These are phyloP conservation scores for Cecropterus lyciades DNA, from an alignment of 1,140 invertebrate species.

Conservation along the genomic window DNA sequence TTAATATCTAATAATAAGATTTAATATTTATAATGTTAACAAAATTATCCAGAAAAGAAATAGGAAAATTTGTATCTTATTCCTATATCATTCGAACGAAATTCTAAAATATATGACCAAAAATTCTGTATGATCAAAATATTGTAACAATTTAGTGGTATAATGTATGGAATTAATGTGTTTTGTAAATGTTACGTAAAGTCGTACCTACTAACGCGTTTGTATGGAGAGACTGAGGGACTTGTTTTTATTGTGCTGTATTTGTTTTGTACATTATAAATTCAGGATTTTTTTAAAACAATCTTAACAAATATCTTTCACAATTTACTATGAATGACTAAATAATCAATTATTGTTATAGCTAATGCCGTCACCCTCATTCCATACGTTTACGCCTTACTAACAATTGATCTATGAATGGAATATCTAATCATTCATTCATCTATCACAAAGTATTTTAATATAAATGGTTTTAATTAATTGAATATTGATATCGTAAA, in stretches of 20 bases:
- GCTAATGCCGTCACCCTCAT: background rate
- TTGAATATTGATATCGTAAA: conserved; percentile 20
- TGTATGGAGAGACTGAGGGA: conserved; percentile 8
- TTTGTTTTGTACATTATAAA: too few species aligned
- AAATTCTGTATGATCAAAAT: conserved; percentile 21
- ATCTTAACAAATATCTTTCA: too few species aligned
- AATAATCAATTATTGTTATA: too few species aligned
- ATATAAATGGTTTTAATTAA: conserved; percentile 15
- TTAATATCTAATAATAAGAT: too few species aligned
- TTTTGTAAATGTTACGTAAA: conserved; percentile 24
- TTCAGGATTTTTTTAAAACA: too few species aligned
- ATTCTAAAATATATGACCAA: conserved; percentile 10
- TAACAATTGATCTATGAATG: conserved; percentile 2
- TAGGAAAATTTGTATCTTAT: too few species aligned
- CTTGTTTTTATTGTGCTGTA: too few species aligned
- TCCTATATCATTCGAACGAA: background rate
- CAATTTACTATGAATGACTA: too few species aligned
- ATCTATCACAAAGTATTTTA: conserved; percentile 40
- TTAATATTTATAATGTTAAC: too few species aligned
- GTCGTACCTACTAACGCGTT: conserved; percentile 36
- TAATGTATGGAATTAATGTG: conserved; percentile 6
- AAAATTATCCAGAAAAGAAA: too few species aligned
- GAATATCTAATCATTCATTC: conserved; percentile 7
- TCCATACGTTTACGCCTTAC: background rate
- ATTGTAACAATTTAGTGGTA: conserved; percentile 17